A percentile compares a stretch with the other conserved stretches of the same genome.
Evolutionary conservation across 1,140 invertebrate genomes (phyloP).

Genomic region (Calycopis cecrops): DNA sequence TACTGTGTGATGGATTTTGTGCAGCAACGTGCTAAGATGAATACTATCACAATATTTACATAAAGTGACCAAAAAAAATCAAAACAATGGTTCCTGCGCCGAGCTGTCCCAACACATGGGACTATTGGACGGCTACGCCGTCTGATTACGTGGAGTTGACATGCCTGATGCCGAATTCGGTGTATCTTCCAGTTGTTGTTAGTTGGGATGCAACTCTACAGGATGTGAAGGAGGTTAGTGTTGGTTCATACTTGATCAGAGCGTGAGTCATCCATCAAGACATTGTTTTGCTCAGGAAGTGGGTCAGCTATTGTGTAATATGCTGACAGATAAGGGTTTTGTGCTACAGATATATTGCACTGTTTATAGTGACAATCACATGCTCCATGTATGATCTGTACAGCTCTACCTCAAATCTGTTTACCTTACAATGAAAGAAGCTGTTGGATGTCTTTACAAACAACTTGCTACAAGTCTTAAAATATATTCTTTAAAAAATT

Average conservation of each 20-base stretch:
- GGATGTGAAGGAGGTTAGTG: conserved; percentile 89
- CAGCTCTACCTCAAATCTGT: conserved; percentile 4
- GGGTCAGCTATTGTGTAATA: conserved; percentile 63
- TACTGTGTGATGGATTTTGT: conserved; percentile 42
- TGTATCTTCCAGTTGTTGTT: conserved; percentile 82
- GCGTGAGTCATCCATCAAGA: conserved; percentile 49
- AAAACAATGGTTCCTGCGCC: conserved; percentile 81
- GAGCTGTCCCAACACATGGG: conserved; percentile 76
- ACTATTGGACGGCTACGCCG: conserved; percentile 78
- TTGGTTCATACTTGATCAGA: conserved; percentile 29
- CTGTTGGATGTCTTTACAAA: too few species aligned
- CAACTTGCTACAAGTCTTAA: too few species aligned
- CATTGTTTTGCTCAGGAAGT: conserved; percentile 41
- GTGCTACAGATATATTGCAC: background rate
- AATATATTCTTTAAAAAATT: too few species aligned
- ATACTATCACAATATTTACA: conserved; percentile 43
- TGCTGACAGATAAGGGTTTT: conserved; percentile 42
- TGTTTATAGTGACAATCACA: conserved; percentile 9
- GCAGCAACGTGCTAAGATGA: conserved; percentile 60
- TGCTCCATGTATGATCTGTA: background rate
- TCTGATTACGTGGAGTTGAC: conserved; percentile 82
- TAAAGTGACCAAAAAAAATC: conserved; percentile 40
- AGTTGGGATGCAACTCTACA: conserved; percentile 83
- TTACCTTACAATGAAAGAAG: too few species aligned
- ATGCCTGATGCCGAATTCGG: conserved; percentile 90